phyloP scores from a whole-genome alignment of 2,113 vertebrate species.

The Cyanoramphus novaezelandiae region DNA sequence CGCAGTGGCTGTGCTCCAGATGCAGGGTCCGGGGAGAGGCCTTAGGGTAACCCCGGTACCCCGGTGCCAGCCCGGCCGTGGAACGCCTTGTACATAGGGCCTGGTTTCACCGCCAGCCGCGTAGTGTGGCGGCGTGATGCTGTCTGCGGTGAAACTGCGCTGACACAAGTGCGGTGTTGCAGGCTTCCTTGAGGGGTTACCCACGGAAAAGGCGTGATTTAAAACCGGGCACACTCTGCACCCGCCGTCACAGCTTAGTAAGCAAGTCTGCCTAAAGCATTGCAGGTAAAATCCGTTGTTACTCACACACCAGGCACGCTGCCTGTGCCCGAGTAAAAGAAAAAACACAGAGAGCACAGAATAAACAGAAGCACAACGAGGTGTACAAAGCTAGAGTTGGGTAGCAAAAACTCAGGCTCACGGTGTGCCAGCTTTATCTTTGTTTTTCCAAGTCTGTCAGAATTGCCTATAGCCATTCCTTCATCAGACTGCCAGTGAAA shows the following conservation, averaged over 20 bases:
- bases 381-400: background rate
- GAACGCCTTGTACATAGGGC: rapidly evolving
- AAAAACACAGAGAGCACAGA: background rate
- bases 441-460: rapidly evolving
- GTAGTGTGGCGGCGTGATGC: no score
- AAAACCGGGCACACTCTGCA: rapidly evolving
- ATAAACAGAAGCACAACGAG: background rate
- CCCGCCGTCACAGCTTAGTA: background rate
- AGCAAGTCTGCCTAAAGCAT: rapidly evolving
- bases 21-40: no score
- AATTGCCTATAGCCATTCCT: rapidly evolving
- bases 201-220: background rate
- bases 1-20: rapidly evolving
- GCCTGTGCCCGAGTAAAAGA: background rate
- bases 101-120: rapidly evolving
- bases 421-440: background rate
- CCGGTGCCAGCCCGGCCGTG: no score
- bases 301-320: no score
- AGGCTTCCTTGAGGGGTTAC: background rate
- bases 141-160: background rate
- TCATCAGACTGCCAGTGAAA: rapidly evolving
- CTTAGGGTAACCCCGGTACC: background rate
- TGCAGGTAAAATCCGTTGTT: background rate
- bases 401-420: background rate
- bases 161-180: rapidly evolving